Base-by-base conservation (phyloP, 2,113 vertebrate genomes). In the Dromiciops gliroides region DNA sequence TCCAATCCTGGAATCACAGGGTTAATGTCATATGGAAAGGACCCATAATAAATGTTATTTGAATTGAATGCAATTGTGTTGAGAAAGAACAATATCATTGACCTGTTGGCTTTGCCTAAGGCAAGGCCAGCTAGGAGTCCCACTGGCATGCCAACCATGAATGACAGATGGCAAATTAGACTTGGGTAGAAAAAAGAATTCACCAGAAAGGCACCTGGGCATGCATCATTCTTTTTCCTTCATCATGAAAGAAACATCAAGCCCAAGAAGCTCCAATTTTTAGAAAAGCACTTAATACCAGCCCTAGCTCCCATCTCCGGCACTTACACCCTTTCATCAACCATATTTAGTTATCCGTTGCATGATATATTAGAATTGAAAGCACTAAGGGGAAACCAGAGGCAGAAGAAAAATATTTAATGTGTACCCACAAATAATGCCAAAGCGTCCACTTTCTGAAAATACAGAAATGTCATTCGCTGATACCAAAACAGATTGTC, bases 401-500 rank as follows among this genome's bases (percentile, higher is more conserved):
- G 49, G 50, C 94, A 97, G 96, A 96, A 90, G 92, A 97, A 94
- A 98, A 96, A 97, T 94, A 97, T 98, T 94, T 96, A 95, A 96
- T 11, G 51, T 67, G 93, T 91, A 91, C 95, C 92, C 92, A 96
- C 93, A 93, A 95, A 96, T 98, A 97, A 96, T 95, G 97, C 93
- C 93, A 90, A 97, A 90, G 92, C 44, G 95, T 96, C 96, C 95
- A 51, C 95, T 98, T 97, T 94, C 97, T 95, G 89, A 37, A 50
- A 96, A 94, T 44, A 96, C 89, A 95, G 98, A 97, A 95, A 98
- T 94, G 91, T 97, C 97, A 93, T 91, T 89, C 83, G 50, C 92
- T 97, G 98, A 98, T 97, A 95, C 97, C 95, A 95, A 96, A 96
- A 98, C 75, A 91, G 97, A 97, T 96, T 95, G 95, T 96, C 97